phyloP scores from a whole-genome alignment of 53 echinoderm and acorn worm genomes.

The Antedon mediterranea region DNA sequence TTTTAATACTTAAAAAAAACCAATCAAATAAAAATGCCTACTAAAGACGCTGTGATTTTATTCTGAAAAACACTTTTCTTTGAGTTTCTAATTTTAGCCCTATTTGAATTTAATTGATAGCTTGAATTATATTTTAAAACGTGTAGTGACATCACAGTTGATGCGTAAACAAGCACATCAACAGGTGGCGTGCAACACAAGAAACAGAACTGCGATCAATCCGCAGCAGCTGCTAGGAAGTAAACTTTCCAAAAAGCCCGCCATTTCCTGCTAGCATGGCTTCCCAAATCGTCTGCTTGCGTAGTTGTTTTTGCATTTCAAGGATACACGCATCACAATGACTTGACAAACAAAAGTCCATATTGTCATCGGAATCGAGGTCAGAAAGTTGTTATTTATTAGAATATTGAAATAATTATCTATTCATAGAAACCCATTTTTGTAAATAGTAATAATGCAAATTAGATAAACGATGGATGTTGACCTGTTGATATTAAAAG shows the following conservation, averaged over 20 bases:
- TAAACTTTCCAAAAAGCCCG: not conserved
- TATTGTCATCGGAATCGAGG: not conserved
- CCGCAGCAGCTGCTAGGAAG: slow-evolving; percentile 1
- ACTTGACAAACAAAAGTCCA: slow-evolving; percentile 1
- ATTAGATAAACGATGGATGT: no score
- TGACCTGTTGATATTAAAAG: no score
- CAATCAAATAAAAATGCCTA: no score
- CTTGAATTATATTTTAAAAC: not conserved
- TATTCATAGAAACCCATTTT: not conserved
- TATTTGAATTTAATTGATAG: no score
- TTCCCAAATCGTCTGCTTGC: not conserved
- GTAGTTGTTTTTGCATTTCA: not conserved
- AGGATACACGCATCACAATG: not conserved
- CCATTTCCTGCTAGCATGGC: not conserved
- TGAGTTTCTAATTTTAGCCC: no score
- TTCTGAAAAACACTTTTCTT: no score
- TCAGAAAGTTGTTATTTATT: not conserved
- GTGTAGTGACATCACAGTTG: not conserved
- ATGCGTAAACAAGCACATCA: not conserved
- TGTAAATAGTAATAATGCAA: not conserved
- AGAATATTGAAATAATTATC: not conserved
- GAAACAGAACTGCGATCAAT: not conserved
- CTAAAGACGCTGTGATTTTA: no score
- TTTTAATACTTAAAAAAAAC: no score
- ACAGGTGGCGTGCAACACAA: not conserved